These are phyloP conservation scores for Chironex yamaguchii DNA, from an alignment of 30 jellyfish, hydroid and myxozoan genomes.

Conservation along the genomic window DNA sequence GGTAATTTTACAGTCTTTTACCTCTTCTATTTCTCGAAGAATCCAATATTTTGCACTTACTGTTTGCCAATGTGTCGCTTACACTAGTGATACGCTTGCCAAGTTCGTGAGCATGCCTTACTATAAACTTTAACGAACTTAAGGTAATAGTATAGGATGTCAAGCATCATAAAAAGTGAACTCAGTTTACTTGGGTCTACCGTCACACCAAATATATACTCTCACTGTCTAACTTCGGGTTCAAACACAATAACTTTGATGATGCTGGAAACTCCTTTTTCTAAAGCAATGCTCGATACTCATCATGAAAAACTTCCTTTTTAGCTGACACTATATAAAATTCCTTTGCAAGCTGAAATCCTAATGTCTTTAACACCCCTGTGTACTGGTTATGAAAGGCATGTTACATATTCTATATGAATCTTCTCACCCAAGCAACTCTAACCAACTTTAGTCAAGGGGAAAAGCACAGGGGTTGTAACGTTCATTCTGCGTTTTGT, in stretches of 20 bases:
- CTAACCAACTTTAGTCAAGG: too few species aligned
- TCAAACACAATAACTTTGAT: conserved; percentile 2
- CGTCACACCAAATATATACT: conserved; percentile 49
- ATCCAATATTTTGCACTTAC: not conserved
- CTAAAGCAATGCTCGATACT: conserved; percentile 2
- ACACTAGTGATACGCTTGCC: not conserved
- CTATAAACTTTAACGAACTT: conserved; percentile 26
- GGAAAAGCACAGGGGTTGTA: too few species aligned
- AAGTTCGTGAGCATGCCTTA: too few species aligned
- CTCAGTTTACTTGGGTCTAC: conserved; percentile 62
- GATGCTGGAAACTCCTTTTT: not conserved
- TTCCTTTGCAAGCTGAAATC: conserved; percentile 5
- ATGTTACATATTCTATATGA: too few species aligned
- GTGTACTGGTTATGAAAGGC: too few species aligned
- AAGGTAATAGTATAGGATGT: conserved; percentile 54
- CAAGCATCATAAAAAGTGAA: conserved; percentile 25
- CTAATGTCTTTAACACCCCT: conserved; percentile 26
- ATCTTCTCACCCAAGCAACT: too few species aligned
- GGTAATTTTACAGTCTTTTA: conserved; percentile 20
- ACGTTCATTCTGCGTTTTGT: too few species aligned
- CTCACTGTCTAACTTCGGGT: conserved; percentile 40
- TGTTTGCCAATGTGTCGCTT: not conserved
- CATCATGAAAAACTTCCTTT: conserved; percentile 14
- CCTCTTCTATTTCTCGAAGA: conserved; percentile 16
- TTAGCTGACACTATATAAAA: not conserved